Conservation (phyloP, 2,888 invertebrate genomes). For the Drosophila niveifrons region DNA sequence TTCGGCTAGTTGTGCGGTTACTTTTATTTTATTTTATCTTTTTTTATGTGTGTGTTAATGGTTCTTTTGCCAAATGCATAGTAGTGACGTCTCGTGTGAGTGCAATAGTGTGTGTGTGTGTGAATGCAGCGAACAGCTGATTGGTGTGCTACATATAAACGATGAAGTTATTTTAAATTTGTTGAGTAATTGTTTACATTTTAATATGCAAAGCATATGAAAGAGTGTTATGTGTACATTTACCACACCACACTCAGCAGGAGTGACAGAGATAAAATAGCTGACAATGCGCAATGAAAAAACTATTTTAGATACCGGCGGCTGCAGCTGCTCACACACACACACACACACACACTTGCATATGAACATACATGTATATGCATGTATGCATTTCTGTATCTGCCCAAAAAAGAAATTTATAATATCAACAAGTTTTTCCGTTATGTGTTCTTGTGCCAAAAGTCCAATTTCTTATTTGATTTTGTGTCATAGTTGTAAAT, state of each 20-base stretch:
- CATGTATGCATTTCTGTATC: neutral
- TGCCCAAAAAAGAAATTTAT: neutral
- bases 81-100: neutral
- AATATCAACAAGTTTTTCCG: slow-evolving; percentile 20
- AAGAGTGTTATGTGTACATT: no score
- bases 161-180: neutral
- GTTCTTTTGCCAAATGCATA: neutral
- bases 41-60: neutral
- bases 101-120: neutral
- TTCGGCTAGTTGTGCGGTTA: neutral
- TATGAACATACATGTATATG: neutral
- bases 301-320: neutral
- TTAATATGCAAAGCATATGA: neutral
- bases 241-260: no score
- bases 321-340: neutral
- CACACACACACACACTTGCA: neutral
- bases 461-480: neutral
- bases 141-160: slow-evolving; percentile 2
- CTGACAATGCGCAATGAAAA: neutral
- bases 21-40: neutral
- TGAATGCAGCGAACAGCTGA: slow-evolving; percentile 28
- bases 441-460: slow-evolving; percentile 11
- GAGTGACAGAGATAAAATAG: neutral
- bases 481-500: slow-evolving; percentile 1
- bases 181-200: neutral